These are phyloP conservation scores for Chondrosia reniformis DNA, from an alignment of 37 sponge, comb jelly and placozoan genomes.

Conservation along the genomic window DNA sequence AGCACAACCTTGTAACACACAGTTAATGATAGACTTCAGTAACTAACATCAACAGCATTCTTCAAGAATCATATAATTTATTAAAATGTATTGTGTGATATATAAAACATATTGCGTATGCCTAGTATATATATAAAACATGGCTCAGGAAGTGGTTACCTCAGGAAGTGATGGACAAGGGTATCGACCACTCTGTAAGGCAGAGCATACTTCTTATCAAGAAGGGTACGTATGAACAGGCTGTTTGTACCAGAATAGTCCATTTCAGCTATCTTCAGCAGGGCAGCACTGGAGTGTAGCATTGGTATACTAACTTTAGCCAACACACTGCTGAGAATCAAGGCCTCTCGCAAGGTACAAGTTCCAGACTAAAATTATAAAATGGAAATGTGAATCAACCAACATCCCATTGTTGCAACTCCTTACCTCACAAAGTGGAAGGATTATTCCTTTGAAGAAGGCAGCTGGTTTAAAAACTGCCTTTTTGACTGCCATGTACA, in stretches of 20 bases:
- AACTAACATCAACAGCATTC: too few species aligned
- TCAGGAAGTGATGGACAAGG: constrained; percentile 74
- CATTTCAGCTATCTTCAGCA: constrained; percentile 96
- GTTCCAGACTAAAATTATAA: constrained; percentile 65
- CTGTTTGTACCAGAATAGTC: constrained; percentile 93
- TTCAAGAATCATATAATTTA: too few species aligned
- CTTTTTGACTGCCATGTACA: constrained; percentile 90
- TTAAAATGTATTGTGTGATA: too few species aligned
- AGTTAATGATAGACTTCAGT: too few species aligned
- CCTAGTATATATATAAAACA: background rate
- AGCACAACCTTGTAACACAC: too few species aligned
- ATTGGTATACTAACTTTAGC: constrained; percentile 85
- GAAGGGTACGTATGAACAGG: constrained; percentile 87
- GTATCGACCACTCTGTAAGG: constrained; percentile 94
- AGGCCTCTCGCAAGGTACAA: constrained; percentile 93
- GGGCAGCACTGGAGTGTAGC: constrained; percentile 91
- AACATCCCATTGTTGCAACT: background rate
- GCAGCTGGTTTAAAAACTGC: constrained; percentile 95
- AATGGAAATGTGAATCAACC: too few species aligned
- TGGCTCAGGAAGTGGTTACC: background rate
- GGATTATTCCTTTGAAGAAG: constrained; percentile 96
- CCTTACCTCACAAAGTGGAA: constrained; percentile 80
- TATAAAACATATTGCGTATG: background rate
- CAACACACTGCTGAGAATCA: constrained; percentile 90
- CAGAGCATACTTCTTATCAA: constrained; percentile 95